A percentile compares a stretch with the other conserved stretches of the same genome.
These are phyloP conservation scores for Cheilosia variabilis DNA, from an alignment of 2,888 invertebrate genomes.

Conservation along the genomic window DNA sequence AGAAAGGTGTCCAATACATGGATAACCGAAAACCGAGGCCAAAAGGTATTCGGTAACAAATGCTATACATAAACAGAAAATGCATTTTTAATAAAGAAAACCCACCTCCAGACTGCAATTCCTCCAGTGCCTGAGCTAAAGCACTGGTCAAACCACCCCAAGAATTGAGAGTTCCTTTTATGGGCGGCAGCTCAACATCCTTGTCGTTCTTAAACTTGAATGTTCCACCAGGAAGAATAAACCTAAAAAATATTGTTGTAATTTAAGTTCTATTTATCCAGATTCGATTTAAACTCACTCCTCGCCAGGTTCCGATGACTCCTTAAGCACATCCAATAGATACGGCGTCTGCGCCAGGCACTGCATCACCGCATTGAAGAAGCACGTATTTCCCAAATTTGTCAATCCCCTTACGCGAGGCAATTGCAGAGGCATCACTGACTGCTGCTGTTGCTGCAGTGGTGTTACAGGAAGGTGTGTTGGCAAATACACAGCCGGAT, in stretches of 20 bases:
- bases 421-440: slow-evolving; percentile 76
- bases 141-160: slow-evolving; percentile 89
- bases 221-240: slow-evolving; percentile 89
- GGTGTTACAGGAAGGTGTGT: slow-evolving; percentile 16
- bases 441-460: slow-evolving; percentile 16
- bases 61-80: background rate
- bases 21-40: no score
- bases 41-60: no score
- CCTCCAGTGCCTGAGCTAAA: slow-evolving; percentile 88
- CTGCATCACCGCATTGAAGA: slow-evolving; percentile 98
- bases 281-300: slow-evolving; percentile 80
- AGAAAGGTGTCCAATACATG: no score
- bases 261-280: background rate
- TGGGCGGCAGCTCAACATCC: slow-evolving; percentile 86
- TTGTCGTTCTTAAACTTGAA: slow-evolving; percentile 85
- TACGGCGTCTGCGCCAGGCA: slow-evolving; percentile 94
- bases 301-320: slow-evolving; percentile 88
- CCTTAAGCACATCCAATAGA: slow-evolving; percentile 88
- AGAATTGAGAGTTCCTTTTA: slow-evolving; percentile 87
- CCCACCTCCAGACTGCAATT: slow-evolving; percentile 86
- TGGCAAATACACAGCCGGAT: slow-evolving; percentile 9
- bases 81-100: no score
- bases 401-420: slow-evolving; percentile 90
- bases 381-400: slow-evolving; percentile 98
- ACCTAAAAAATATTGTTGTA: slow-evolving; percentile 79